phyloP scores from a whole-genome alignment of 2,113 vertebrate species.

The Nothobranchius furzeri region DNA sequence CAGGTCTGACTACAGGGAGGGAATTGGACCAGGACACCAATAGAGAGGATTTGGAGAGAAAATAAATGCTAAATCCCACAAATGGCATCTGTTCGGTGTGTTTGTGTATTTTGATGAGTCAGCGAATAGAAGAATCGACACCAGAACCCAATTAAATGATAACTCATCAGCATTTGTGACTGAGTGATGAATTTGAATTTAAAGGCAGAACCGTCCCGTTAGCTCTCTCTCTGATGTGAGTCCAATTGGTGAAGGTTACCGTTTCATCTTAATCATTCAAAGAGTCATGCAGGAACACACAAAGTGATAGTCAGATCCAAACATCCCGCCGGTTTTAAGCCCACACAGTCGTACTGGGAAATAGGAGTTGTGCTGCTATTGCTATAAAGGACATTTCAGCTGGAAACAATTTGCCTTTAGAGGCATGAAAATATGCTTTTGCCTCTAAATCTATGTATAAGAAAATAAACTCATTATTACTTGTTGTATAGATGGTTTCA shows the following conservation, averaged over 20 bases:
- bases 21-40: slow-evolving; percentile 72
- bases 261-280: slow-evolving; percentile 63
- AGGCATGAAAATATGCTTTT: slow-evolving; percentile 27
- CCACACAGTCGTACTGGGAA: slow-evolving; percentile 51
- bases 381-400: slow-evolving; percentile 56
- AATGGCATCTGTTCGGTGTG: slow-evolving; percentile 12
- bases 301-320: slow-evolving; percentile 41
- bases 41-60: slow-evolving; percentile 58
- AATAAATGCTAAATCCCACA: slow-evolving; percentile 5
- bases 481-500: background rate
- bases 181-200: slow-evolving; percentile 51
- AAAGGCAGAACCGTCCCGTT: slow-evolving; percentile 41
- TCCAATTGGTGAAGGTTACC: slow-evolving; percentile 29
- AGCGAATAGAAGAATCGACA: slow-evolving; percentile 2
- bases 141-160: slow-evolving; percentile 64
- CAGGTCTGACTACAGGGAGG: slow-evolving; percentile 63
- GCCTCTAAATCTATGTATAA: slow-evolving; percentile 5
- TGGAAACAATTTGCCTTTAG: slow-evolving; percentile 42
- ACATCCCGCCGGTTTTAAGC: slow-evolving; percentile 25
- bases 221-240: slow-evolving; percentile 46
- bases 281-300: slow-evolving; percentile 28
- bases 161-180: slow-evolving; percentile 47
- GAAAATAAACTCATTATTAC: background rate
- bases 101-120: slow-evolving; percentile 21
- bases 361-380: slow-evolving; percentile 43